Evolutionary conservation across 2,888 invertebrate genomes (phyloP).

Genomic region (Lasius platythorax): DNA sequence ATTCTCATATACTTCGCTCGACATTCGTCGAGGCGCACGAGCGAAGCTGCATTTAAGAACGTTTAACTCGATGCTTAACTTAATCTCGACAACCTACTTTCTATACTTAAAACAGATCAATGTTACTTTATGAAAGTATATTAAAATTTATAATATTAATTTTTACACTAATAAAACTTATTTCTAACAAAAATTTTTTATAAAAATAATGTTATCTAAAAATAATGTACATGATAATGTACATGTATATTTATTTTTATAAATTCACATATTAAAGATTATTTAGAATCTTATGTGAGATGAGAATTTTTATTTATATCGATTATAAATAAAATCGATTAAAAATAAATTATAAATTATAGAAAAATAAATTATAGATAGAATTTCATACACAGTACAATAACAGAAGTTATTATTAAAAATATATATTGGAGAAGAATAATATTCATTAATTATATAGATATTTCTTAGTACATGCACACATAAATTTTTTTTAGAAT

Average conservation of each 20-base stretch:
- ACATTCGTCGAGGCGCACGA: slow-evolving; percentile 1
- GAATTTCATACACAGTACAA: not conserved
- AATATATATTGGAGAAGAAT: not conserved
- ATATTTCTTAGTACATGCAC: too few species aligned
- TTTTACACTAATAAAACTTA: not conserved
- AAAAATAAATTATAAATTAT: not conserved
- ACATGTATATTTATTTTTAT: not conserved
- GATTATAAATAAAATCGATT: slow-evolving; percentile 13
- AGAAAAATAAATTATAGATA: not conserved
- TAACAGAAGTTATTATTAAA: not conserved
- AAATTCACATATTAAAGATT: not conserved
- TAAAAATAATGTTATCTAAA: not conserved
- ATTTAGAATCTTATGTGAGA: not conserved
- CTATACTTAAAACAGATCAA: not conserved
- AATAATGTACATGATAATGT: not conserved
- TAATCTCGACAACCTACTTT: not conserved
- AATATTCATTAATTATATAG: not conserved
- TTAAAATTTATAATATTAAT: not conserved
- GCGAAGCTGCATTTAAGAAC: slow-evolving; percentile 16
- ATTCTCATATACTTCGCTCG: slow-evolving; percentile 46
- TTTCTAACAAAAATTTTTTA: not conserved
- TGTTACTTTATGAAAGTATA: not conserved
- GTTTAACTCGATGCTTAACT: slow-evolving; percentile 10
- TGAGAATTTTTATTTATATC: not conserved
- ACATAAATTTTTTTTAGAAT: not conserved